Conservation (phyloP, 1,140 invertebrate genomes). For the Drosophila pectinifera region DNA sequence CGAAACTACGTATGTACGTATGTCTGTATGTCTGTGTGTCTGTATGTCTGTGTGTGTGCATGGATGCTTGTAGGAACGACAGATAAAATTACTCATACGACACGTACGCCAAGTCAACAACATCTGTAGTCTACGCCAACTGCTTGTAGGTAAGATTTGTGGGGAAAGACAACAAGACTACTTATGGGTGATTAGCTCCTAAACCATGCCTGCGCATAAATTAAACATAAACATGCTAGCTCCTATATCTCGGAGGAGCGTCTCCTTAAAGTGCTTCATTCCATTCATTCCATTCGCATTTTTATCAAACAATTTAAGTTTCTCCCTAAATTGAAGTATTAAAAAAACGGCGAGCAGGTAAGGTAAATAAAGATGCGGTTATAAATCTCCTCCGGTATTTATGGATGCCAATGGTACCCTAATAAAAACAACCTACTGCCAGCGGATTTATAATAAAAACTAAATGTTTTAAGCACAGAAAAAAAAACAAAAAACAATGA, state of each 20-base stretch:
- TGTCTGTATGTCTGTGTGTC: background rate
- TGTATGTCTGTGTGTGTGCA: no score
- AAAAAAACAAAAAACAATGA: no score
- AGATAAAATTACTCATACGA: slow-evolving; percentile 32
- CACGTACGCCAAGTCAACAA: slow-evolving; percentile 30
- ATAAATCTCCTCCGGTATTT: slow-evolving; percentile 7
- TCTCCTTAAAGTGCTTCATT: background rate
- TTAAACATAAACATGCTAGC: slow-evolving; percentile 37
- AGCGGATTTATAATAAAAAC: slow-evolving; percentile 33
- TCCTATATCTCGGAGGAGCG: no score
- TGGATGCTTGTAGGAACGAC: background rate
- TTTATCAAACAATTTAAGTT: background rate
- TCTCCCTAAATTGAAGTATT: background rate
- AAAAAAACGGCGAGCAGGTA: background rate
- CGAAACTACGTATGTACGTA: background rate
- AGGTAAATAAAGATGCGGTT: background rate
- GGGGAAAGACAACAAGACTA: slow-evolving; percentile 34
- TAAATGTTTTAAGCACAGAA: slow-evolving; percentile 13
- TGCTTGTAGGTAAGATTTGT: slow-evolving; percentile 35
- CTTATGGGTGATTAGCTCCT: slow-evolving; percentile 41
- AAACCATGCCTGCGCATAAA: slow-evolving; percentile 40
- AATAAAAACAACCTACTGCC: slow-evolving; percentile 12
- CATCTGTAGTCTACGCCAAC: slow-evolving; percentile 27
- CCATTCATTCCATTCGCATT: background rate
- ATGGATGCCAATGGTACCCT: background rate